phyloP scores from a whole-genome alignment of 2,797 vertebrate species.

The Cryptoprocta ferox region DNA sequence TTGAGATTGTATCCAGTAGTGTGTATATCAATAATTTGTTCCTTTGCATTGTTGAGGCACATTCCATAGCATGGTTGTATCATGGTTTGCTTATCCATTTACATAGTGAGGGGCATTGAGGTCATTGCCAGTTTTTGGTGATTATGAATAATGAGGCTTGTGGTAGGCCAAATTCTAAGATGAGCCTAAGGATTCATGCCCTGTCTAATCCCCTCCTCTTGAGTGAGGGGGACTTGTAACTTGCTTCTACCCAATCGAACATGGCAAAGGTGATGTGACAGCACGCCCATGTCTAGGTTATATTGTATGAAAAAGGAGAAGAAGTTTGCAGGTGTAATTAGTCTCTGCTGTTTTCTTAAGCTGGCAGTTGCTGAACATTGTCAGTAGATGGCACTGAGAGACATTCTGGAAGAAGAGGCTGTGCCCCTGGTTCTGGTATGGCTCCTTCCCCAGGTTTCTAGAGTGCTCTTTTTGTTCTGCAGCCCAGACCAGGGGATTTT shows the following conservation, averaged over 20 bases:
- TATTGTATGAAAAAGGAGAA: neutral
- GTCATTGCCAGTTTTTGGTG: neutral
- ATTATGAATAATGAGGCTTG: neutral
- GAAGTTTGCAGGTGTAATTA: neutral
- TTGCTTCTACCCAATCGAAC: neutral
- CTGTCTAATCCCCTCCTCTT: neutral
- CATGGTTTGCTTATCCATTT: neutral
- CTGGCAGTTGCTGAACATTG: neutral
- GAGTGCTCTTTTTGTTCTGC: neutral
- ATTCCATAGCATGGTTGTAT: neutral
- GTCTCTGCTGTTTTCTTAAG: neutral
- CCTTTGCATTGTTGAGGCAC: neutral
- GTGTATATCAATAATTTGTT: neutral
- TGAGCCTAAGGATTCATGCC: neutral
- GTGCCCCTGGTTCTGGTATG: too few species aligned
- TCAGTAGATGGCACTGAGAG: neutral
- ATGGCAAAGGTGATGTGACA: neutral
- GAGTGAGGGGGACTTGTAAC: neutral
- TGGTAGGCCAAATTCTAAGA: neutral
- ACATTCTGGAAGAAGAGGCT: neutral
- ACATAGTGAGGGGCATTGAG: neutral
- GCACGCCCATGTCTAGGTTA: neutral
- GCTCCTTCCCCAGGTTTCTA: neutral
- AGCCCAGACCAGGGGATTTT: neutral
- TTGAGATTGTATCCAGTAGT: neutral